Base-by-base conservation (phyloP, 2,113 vertebrate genomes). In the Myotis yumanensis region DNA sequence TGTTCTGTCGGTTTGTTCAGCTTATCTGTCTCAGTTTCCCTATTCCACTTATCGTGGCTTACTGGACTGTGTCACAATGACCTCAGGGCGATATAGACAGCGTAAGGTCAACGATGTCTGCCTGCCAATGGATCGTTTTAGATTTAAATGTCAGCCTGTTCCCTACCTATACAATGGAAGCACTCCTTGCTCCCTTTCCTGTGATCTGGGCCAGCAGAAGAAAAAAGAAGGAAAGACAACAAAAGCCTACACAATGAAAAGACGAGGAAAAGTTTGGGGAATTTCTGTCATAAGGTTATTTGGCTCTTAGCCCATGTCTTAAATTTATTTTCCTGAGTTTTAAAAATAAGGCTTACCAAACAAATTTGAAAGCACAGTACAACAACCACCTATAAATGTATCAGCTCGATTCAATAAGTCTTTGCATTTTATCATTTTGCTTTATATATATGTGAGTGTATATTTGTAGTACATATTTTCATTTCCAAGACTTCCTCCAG, bases 211-310 rank as follows among this genome's bases (percentile, higher is more conserved):
- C 16, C 76, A 25, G 30, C 23, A 91, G 73, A 62, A 86, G 14
- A 52, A 66, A 48, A 66, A 40, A 71, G 48, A 62, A n/a, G 43
- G 69, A 72, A 82, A 62, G 51, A 88, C 5, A 77, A 72, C 22
- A 68, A 35, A 22, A 46, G 35, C 17, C 57, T 77, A 35, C 46
- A 79, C 40, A 80, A 40, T 52, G 23, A 86, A 30, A 83, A 94
- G 28, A 30, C 43, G 30, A 82, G 77, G 86, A 43, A 91, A 96
- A 96, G 82, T 96, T 90, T n/a, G 77, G 91, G 84, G 83, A 87
- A 76, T 92, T 94, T 91, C 92, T 96, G n/a, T 82, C 46, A 37
- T 84, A 35, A 9, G 51, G 6, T 91, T 90, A 51, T 46, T 83
- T 94, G 37, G 32, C 62, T 52, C 46, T 77, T 82, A 46, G 46